These are phyloP conservation scores for Endotricha flammealis DNA, from an alignment of 2,888 invertebrate species.

Conservation along the genomic window DNA sequence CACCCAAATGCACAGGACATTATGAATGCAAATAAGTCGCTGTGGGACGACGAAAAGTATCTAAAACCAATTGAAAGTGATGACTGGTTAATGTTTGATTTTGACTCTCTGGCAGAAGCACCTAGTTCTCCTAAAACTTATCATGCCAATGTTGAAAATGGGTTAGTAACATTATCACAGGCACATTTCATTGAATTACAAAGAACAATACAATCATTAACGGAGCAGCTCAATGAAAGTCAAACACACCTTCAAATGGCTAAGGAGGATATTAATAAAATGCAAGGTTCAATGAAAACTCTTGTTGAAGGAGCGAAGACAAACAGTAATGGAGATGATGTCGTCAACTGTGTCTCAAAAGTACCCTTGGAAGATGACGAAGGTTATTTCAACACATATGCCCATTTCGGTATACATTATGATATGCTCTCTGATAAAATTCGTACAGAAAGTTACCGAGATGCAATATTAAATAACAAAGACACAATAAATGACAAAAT, in stretches of 20 bases:
- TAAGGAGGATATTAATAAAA: constrained; percentile 77
- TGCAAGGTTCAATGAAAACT: constrained; percentile 78
- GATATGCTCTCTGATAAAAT: constrained; percentile 95
- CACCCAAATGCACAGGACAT: constrained; percentile 78
- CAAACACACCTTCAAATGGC: constrained; percentile 78
- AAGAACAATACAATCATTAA: constrained; percentile 75
- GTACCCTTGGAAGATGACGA: constrained; percentile 82
- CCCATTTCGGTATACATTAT: constrained; percentile 94
- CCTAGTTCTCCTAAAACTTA: constrained; percentile 63
- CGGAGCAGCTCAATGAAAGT: constrained; percentile 79
- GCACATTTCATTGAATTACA: constrained; percentile 80
- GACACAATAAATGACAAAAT: constrained; percentile 84
- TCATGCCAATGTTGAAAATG: constrained; percentile 80
- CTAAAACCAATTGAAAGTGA: constrained; percentile 88
- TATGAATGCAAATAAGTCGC: constrained; percentile 62
- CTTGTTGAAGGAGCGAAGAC: constrained; percentile 62
- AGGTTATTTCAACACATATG: constrained; percentile 89
- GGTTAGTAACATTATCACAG: constrained; percentile 78
- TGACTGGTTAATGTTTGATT: constrained; percentile 90
- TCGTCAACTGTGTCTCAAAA: constrained; percentile 58
- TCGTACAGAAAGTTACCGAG: constrained; percentile 91
- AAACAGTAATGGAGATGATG: constrained; percentile 27
- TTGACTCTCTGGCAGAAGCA: constrained; percentile 58
- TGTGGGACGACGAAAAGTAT: constrained; percentile 88
- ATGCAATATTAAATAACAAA: constrained; percentile 88